Evolutionary conservation across 2,797 vertebrate species (phyloP).

Genomic region (Buceros bicornis): DNA sequence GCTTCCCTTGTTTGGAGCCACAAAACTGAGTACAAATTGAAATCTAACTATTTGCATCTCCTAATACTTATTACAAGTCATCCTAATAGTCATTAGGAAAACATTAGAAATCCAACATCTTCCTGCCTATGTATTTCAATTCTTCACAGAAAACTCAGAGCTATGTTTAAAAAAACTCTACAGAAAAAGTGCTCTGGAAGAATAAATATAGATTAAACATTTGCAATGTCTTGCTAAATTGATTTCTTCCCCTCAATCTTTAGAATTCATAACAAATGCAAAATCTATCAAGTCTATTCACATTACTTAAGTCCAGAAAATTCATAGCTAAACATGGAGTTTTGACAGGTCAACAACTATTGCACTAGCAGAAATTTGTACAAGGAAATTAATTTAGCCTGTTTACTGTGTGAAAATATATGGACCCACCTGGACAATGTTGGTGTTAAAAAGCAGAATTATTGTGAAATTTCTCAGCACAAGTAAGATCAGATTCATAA

Average conservation of each 20-base stretch:
- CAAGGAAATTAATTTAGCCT: background rate
- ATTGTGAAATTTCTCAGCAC: background rate
- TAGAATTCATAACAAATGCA: constrained; percentile 17
- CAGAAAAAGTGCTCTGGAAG: background rate
- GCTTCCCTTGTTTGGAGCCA: background rate
- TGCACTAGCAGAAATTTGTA: background rate
- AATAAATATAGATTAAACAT: constrained; percentile 16
- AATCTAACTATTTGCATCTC: background rate
- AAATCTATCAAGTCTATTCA: background rate
- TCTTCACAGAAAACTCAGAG: background rate
- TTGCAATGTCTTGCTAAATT: constrained; percentile 9
- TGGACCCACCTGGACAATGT: background rate
- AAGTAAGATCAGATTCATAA: background rate
- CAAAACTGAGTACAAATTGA: background rate
- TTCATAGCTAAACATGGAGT: background rate
- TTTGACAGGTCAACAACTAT: constrained; percentile 15
- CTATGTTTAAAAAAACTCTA: background rate
- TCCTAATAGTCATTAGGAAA: background rate
- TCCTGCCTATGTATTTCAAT: background rate
- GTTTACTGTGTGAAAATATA: background rate
- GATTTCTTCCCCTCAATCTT: constrained; percentile 5
- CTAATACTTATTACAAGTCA: background rate
- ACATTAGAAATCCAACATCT: background rate
- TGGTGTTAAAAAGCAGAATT: background rate
- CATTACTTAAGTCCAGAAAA: background rate